phyloP scores from a whole-genome alignment of 2,888 invertebrate species.

The Creontiades dilutus region DNA sequence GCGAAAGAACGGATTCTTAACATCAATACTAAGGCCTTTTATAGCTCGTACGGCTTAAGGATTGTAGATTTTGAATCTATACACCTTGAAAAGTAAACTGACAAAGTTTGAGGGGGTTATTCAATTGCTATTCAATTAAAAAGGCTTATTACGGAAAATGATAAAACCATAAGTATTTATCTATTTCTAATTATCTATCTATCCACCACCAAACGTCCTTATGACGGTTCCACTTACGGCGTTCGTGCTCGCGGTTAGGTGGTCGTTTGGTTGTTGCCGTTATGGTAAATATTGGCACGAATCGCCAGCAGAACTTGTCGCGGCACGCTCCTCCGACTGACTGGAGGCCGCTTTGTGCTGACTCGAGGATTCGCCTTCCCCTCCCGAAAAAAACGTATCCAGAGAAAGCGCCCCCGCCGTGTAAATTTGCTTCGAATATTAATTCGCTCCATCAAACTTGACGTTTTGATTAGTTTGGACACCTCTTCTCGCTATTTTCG shows the following conservation, averaged over 20 bases:
- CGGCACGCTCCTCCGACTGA: conserved; percentile 5
- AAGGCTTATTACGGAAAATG: too few relatives aligned
- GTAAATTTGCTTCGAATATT: not conserved
- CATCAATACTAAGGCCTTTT: too few relatives aligned
- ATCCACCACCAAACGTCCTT: not conserved
- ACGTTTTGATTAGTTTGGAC: conserved; percentile 31
- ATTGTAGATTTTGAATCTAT: too few relatives aligned
- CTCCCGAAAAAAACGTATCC: conserved; percentile 1
- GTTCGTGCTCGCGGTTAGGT: not conserved
- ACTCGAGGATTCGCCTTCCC: not conserved
- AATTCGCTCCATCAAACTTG: conserved; percentile 17
- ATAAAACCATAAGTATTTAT: too few relatives aligned
- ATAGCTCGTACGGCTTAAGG: too few relatives aligned
- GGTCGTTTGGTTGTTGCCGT: not conserved
- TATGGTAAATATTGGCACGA: not conserved
- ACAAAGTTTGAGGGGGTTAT: too few relatives aligned
- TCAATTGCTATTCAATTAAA: too few relatives aligned
- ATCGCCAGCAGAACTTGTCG: not conserved
- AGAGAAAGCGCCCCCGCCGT: conserved; percentile 7
- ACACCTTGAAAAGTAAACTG: too few relatives aligned
- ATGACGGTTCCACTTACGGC: conserved; percentile 5
- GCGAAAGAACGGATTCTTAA: too few relatives aligned
- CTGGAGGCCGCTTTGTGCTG: not conserved
- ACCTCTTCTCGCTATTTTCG: not conserved
- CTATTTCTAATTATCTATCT: too few relatives aligned